Percentiles rank a stretch among this genome's conserved stretches.
Conservation (phyloP, 2,797 vertebrate genomes). For the Crocidura indochinensis region DNA sequence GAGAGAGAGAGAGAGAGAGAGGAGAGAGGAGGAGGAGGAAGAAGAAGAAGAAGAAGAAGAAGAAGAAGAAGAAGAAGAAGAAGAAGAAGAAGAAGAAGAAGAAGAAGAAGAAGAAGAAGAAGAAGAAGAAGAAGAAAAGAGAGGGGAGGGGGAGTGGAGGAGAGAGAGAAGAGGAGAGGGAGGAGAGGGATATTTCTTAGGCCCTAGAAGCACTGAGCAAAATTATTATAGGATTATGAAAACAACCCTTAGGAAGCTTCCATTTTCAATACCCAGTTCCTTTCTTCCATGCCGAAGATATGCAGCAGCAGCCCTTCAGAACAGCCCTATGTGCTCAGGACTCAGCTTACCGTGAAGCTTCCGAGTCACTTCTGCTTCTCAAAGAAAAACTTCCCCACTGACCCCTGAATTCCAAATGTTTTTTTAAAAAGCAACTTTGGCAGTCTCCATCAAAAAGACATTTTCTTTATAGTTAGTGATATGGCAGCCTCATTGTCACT, state of each 20-base stretch:
- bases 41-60: no score
- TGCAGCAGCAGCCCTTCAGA: background rate
- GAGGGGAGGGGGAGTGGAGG: no score
- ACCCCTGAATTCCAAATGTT: constrained; percentile 12
- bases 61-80: no score
- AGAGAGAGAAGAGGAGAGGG: no score
- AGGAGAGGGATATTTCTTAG: no score
- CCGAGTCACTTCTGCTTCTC: constrained; percentile 13
- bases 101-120: no score
- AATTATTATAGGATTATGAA: background rate
- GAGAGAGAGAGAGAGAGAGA: no score
- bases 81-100: no score
- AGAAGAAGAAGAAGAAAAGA: no score
- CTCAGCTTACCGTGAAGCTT: background rate
- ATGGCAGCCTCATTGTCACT: constrained; percentile 5
- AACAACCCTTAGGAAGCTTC: background rate
- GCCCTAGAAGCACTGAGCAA: no score
- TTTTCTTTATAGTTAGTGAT: constrained; percentile 14
- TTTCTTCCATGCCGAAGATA: background rate
- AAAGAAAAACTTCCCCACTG: background rate
- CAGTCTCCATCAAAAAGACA: background rate
- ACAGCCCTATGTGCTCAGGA: background rate
- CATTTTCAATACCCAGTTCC: background rate
- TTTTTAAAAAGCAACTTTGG: background rate
- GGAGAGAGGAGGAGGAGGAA: no score